A percentile compares a stretch with the other conserved stretches of the same genome.
Conservation (phyloP, 2,797 vertebrate species). For the Myotis pilosus region DNA sequence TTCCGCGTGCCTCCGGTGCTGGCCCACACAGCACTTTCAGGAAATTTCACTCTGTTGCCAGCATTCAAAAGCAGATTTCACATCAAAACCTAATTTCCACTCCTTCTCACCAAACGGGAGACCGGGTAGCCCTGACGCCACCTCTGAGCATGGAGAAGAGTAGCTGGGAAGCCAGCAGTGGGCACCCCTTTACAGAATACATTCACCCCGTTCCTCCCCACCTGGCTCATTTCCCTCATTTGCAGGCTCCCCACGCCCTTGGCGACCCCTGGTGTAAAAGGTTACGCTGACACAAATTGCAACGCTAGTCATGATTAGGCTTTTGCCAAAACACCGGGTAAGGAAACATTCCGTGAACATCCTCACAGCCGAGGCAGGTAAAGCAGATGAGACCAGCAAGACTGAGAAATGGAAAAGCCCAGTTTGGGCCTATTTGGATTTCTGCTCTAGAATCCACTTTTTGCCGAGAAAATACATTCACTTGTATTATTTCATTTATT, state of each 20-base stretch:
- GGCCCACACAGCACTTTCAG: neutral
- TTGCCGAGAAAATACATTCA: neutral
- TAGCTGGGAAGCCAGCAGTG: accelerated
- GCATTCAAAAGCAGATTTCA: neutral
- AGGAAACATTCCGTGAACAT: neutral
- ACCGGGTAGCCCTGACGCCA: neutral
- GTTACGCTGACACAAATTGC: neutral
- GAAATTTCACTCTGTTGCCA: conserved; percentile 16
- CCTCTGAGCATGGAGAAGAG: neutral
- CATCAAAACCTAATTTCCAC: neutral
- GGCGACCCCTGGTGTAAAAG: neutral
- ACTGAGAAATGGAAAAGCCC: neutral
- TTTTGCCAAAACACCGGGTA: neutral
- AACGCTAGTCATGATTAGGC: neutral
- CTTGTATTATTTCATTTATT: neutral
- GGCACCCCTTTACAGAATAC: neutral
- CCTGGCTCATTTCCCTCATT: neutral
- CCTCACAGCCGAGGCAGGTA: neutral
- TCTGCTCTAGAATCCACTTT: neutral
- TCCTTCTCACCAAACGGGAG: neutral
- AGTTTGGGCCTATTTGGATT: neutral
- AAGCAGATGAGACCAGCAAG: neutral
- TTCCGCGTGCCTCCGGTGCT: neutral
- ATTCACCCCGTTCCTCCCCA: accelerated
- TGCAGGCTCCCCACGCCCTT: neutral